Evolutionary conservation across 2,797 vertebrate genomes (phyloP), one percentile per base, ranked within the genome.

Genomic region (Austrolebias charrua): DNA sequence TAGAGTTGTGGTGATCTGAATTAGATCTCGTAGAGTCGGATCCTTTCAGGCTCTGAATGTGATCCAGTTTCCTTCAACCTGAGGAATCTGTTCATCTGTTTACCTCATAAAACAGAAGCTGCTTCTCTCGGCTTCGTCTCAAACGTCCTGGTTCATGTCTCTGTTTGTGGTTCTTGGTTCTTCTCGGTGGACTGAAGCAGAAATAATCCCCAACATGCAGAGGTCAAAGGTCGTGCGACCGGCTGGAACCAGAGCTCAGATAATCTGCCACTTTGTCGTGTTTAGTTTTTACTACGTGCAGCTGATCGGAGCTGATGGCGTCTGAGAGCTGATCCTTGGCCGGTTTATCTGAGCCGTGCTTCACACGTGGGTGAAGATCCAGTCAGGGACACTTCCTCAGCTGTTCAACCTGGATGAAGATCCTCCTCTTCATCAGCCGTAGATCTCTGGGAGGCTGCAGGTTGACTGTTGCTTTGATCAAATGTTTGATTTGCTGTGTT

Each of bases 311-410:
- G 6, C 13, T 8, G 59, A 84, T 59, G 58, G 19, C 28, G 9
- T 59, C 51, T 77, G 72, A 82, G 59, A 66, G 60, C 60, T 51
- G 58, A 53, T 0, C 16, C 58, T 62, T 8, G 1, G 2, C 29
- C 5, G 14, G 29, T 63, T 79, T 74, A 70, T 77, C 55, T 1
- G 4, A 56, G 54, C 1, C 31, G 31, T 8, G 5, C 78, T 81
- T 80, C 64, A 79, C 53, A 76, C 71, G 43, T 61, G 74, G 49
- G 63, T 75, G 55, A 74, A 31, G 19, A 44, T 60, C 52, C 76
- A 50, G 49, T 85, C 88, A 84, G 76, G 88, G 78, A 73, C 75
- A 89, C 85, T 69, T 87, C 85, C 86, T 73, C 16, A 1, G 45
- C 72, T 66, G 74, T 69, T 42, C 59, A 73, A 47, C 69, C 65